Conservation (phyloP, 2,888 invertebrate species). For the Dicycla oo region DNA sequence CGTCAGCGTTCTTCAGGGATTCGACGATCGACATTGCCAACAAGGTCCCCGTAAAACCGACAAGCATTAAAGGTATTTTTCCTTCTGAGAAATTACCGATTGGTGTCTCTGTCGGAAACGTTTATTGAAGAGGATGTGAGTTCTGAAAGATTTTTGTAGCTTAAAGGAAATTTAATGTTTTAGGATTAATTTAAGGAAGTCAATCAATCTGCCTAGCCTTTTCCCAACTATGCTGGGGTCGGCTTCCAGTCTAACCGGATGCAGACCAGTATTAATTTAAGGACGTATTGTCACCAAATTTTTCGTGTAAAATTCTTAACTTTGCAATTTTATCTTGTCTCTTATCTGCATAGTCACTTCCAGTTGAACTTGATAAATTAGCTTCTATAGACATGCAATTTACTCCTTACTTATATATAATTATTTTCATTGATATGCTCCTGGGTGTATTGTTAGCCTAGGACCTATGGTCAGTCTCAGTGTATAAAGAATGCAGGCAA, state of each 20-base stretch:
- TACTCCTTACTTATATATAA: neutral
- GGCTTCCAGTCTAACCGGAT: no score
- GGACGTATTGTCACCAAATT: no score
- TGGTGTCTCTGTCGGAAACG: neutral
- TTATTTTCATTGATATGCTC: neutral
- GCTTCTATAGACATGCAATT: no score
- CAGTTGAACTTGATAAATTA: no score
- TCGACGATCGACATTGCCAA: slow-evolving; percentile 35
- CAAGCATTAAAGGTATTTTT: slow-evolving; percentile 46
- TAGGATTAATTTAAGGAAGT: no score
- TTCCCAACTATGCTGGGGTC: no score
- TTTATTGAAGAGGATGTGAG: slow-evolving; percentile 9
- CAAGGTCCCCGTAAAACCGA: slow-evolving; percentile 42
- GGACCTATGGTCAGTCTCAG: neutral
- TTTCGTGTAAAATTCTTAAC: neutral
- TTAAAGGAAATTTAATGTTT: slow-evolving; percentile 6
- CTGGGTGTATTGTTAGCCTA: no score
- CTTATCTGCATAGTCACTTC: neutral
- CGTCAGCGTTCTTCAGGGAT: slow-evolving; percentile 55
- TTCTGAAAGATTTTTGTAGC: neutral
- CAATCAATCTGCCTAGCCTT: no score
- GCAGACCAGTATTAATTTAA: no score
- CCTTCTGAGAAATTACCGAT: slow-evolving; percentile 27
- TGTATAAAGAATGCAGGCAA: neutral
- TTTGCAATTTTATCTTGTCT: neutral